These are phyloP conservation scores for Cyprinodon diabolis DNA, from an alignment of 2,797 vertebrate species.

Conservation along the genomic window DNA sequence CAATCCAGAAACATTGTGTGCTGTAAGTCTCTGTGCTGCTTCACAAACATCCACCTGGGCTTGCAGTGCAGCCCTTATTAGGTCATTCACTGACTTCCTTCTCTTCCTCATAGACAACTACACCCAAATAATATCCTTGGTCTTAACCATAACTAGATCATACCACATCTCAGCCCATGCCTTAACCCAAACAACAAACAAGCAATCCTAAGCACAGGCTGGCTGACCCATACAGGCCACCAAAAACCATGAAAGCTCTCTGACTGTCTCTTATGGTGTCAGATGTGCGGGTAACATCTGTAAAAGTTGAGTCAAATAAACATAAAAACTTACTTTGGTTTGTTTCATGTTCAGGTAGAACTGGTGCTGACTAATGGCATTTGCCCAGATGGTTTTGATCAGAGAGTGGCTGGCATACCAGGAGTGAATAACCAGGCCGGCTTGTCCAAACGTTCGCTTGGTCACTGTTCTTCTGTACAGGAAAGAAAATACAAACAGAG, in stretches of 20 bases:
- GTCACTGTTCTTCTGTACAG: constrained; percentile 87
- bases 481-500: constrained; percentile 22
- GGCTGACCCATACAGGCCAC: constrained; percentile 4
- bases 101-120: not conserved
- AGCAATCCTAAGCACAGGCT: not conserved
- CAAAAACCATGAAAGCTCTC: constrained; percentile 1
- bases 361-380: constrained; percentile 99
- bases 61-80: not conserved
- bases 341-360: constrained; percentile 98
- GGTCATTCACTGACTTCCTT: not conserved
- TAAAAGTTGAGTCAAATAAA: not conserved
- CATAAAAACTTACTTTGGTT: constrained; percentile 89
- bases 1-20: not conserved
- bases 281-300: not conserved
- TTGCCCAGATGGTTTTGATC: constrained; percentile 99
- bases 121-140: not conserved
- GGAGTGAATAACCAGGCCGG: constrained; percentile 90
- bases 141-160: not conserved
- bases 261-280: not conserved
- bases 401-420: constrained; percentile 98
- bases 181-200: not conserved
- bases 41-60: not conserved
- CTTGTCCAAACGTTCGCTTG: constrained; percentile 92
- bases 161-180: not conserved
- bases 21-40: not conserved